These are phyloP conservation scores for Lepilemur septentrionalis DNA, from an alignment of 2,797 vertebrate species.

Conservation along the genomic window DNA sequence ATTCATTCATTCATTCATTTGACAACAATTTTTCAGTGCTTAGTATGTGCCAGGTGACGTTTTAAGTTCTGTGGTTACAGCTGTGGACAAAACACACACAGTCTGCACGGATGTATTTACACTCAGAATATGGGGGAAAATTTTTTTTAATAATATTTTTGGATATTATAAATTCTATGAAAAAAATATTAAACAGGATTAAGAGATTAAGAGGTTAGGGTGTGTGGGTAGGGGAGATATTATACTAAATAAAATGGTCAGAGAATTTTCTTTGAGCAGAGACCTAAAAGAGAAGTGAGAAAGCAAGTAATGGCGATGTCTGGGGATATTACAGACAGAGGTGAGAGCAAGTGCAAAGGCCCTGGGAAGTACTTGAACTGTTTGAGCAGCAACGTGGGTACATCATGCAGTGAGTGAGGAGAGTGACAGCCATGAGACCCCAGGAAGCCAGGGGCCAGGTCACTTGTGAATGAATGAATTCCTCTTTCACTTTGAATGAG, in stretches of 20 bases:
- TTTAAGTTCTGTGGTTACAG: background rate
- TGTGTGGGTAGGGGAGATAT: background rate
- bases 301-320: background rate
- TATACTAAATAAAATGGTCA: background rate
- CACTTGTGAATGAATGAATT: background rate
- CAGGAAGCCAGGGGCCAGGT: background rate
- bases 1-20: background rate
- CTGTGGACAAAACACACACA: background rate
- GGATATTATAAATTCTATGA: background rate
- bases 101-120: background rate
- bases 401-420: background rate
- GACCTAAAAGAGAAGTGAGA: background rate
- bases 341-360: background rate
- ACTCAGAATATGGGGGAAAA: background rate
- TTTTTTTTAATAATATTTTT: background rate
- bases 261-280: background rate
- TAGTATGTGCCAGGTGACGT: background rate
- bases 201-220: background rate
- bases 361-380: background rate
- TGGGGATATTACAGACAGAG: background rate
- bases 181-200: background rate
- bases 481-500: background rate
- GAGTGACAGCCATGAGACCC: background rate
- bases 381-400: background rate
- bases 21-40: background rate